These are phyloP conservation scores for Odocoileus hemionus DNA, from an alignment of 2,113 vertebrate species.

Conservation along the genomic window DNA sequence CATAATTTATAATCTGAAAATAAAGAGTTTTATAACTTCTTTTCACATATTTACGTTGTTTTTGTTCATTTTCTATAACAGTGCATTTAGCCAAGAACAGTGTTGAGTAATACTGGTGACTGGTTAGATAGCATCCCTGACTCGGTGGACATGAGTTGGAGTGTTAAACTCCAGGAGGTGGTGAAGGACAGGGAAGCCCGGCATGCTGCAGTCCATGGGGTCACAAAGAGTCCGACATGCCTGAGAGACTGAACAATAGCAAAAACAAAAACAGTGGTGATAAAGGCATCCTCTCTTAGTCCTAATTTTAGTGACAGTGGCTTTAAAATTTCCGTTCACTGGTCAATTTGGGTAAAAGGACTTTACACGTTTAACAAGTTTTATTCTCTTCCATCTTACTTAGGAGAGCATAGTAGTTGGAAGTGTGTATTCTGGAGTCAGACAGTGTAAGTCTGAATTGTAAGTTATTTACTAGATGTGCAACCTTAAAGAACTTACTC, in stretches of 20 bases:
- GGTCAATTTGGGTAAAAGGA: background rate
- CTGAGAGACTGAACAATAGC: background rate
- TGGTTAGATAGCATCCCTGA: background rate
- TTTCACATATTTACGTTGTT: background rate
- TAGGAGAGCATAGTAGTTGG: background rate
- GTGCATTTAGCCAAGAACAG: background rate
- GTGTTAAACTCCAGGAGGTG: background rate
- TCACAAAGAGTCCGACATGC: background rate
- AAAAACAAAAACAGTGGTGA: background rate
- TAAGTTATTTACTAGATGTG: background rate
- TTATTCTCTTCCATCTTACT: background rate
- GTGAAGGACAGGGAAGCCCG: background rate
- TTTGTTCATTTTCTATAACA: background rate
- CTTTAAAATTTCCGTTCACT: background rate
- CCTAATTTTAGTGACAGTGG: background rate
- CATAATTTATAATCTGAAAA: background rate
- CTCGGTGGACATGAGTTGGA: background rate
- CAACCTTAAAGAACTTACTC: background rate
- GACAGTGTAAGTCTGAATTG: background rate
- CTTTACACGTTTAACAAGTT: background rate
- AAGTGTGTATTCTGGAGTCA: background rate
- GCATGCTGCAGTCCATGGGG: background rate
- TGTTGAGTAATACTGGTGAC: background rate
- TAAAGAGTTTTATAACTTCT: background rate
- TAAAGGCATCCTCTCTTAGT: background rate